Base-by-base conservation (phyloP, 2,113 vertebrate genomes). In the Phaethon lepturus region DNA sequence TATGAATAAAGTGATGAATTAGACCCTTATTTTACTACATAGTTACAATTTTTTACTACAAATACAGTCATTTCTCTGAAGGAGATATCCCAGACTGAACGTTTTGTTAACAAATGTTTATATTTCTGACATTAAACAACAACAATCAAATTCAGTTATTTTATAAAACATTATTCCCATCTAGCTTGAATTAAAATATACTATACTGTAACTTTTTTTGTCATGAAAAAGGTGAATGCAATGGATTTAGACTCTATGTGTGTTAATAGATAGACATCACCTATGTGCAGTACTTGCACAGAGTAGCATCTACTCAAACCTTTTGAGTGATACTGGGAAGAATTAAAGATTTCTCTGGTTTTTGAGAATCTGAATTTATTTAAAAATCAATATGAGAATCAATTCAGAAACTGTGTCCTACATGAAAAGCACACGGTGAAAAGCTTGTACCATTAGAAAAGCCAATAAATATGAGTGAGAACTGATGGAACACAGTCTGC, bases 301-400 rank as follows among this genome's bases (percentile, higher is more conserved):
- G 12, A 85, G 45, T 52, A 56, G 0, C 3, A 49, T 2, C 5
- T 66, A 20, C 24, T 63, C 7, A 59, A 69, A 71, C 1, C 3
- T 84, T 86, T 75, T 6, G 4, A 62, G 9, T 55, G 25, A 77
- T 33, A 38, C 2, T 45, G 5, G 11, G 17, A 59, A 53, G 29
- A 91, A 62, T 13, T 2, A 55, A 75, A 76, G 3, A 20, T 47
- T 74, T 77, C 8, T 58, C 25, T 35, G 3, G 0, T 33, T 58
- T 73, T 24, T 52, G 16, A 72, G 7, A 60, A 45, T 67, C 11
- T 52, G 14, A 45, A 10, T 62, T 88, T 62, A 7, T 85, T 85
- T 10, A n/a, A 69, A 97, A 91, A 53, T 53, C 18, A 18, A 23
- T 49, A 14, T 23, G 7, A 2, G 17, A 72, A 49, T 64, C 20